phyloP scores from a whole-genome alignment of 2,113 vertebrate species.

The Acrocephalus arundinaceus region DNA sequence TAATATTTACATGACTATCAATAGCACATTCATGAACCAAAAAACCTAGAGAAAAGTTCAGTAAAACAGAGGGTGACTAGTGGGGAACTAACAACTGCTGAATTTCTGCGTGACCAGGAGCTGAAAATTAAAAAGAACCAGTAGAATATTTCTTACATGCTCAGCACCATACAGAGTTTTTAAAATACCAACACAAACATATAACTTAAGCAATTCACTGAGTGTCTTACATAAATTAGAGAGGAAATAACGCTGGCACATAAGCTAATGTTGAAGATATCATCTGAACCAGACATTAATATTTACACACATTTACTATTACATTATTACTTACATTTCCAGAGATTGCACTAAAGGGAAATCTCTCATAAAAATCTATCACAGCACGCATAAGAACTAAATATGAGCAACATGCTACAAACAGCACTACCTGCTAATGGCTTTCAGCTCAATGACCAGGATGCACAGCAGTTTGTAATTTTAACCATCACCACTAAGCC shows the following conservation, averaged over 20 bases:
- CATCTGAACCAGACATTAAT: neutral
- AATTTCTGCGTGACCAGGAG: neutral
- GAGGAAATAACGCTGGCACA: neutral
- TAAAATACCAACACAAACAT: neutral
- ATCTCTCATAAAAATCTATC: neutral
- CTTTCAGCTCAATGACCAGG: neutral
- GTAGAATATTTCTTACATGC: neutral
- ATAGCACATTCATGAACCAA: neutral
- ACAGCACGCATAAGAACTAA: neutral
- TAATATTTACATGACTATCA: neutral
- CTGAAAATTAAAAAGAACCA: neutral
- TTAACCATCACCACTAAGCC: neutral
- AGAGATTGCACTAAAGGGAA: neutral
- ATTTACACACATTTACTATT: neutral
- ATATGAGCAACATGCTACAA: neutral
- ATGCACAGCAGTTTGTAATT: neutral
- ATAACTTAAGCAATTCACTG: neutral
- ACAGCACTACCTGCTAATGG: neutral
- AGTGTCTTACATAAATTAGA: neutral
- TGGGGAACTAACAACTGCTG: neutral
- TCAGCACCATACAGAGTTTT: neutral
- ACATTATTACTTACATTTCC: neutral
- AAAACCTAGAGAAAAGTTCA: neutral
- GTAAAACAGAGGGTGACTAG: neutral
- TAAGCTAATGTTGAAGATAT: neutral